Conservation (phyloP, 2,888 invertebrate genomes). For the Xestobium rufovillosum region DNA sequence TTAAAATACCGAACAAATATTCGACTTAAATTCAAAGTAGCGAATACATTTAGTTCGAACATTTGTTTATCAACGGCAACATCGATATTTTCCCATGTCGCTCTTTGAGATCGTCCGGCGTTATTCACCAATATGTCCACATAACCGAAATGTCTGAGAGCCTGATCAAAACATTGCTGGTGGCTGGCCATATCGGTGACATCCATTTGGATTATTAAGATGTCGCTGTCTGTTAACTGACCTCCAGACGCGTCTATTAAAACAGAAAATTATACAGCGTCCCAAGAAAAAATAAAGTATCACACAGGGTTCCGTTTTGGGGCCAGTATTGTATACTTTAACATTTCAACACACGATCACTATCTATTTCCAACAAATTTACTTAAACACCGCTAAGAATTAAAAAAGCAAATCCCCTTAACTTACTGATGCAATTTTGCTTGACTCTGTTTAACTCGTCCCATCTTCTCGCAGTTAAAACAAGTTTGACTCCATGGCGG, state of each 20-base stretch:
- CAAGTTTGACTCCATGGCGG: conserved; percentile 56
- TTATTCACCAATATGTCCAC: conserved; percentile 74
- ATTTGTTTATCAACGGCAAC: conserved; percentile 63
- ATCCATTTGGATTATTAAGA: conserved; percentile 63
- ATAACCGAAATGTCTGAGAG: conserved; percentile 60
- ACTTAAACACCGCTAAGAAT: neutral
- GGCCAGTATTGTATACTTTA: too few species aligned
- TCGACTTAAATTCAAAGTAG: conserved; percentile 61
- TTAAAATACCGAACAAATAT: conserved; percentile 60
- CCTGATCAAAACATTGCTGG: conserved; percentile 50
- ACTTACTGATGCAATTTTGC: conserved; percentile 51
- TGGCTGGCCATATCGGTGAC: conserved; percentile 55
- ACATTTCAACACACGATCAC: too few species aligned
- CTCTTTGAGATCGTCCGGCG: conserved; percentile 73
- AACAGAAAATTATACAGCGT: too few species aligned
- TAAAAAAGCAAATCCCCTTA: too few species aligned
- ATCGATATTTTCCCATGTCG: conserved; percentile 62
- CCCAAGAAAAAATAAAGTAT: too few species aligned
- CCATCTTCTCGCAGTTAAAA: conserved; percentile 59
- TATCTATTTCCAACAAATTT: too few species aligned
- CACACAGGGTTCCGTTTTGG: too few species aligned
- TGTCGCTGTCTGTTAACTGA: conserved; percentile 49
- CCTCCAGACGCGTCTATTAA: conserved; percentile 41
- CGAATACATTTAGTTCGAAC: conserved; percentile 72
- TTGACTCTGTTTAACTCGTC: conserved; percentile 59